Evolutionary conservation across 2,797 vertebrate genomes (phyloP).

Genomic region (Enteromius fasciolatus): DNA sequence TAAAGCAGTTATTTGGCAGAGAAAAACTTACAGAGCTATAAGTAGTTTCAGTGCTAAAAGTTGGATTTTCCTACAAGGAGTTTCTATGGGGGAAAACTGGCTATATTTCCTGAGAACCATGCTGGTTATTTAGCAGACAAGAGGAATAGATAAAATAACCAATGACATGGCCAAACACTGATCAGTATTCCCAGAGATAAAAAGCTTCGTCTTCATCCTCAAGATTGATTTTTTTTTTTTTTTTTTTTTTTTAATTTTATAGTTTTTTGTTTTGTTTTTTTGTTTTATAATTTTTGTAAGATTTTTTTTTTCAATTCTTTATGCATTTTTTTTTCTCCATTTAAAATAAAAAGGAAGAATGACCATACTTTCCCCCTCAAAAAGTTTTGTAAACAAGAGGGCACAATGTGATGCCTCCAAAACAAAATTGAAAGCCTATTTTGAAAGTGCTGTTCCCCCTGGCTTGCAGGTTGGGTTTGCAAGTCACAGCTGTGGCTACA

Average conservation of each 20-base stretch:
- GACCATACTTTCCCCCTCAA: slow-evolving; percentile 91
- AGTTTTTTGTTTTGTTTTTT: slow-evolving; percentile 41
- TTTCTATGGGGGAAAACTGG: slow-evolving; percentile 86
- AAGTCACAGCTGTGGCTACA: slow-evolving; percentile 99
- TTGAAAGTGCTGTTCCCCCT: slow-evolving; percentile 97
- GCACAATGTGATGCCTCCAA: slow-evolving; percentile 87
- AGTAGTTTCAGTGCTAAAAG: slow-evolving; percentile 97
- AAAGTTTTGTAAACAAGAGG: slow-evolving; percentile 99
- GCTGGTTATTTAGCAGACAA: slow-evolving; percentile 97
- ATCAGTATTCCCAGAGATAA: slow-evolving; percentile 99
- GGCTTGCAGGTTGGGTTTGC: slow-evolving; percentile 86
- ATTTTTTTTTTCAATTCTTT: slow-evolving; percentile 29
- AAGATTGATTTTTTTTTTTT: slow-evolving; percentile 64
- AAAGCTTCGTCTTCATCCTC: slow-evolving; percentile 92
- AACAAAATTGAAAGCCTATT: slow-evolving; percentile 96
- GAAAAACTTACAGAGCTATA: slow-evolving; percentile 93
- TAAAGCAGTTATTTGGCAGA: slow-evolving; percentile 98
- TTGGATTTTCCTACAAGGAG: slow-evolving; percentile 94
- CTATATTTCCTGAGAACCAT: slow-evolving; percentile 99
- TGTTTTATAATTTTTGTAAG: slow-evolving; percentile 65
- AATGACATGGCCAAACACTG: slow-evolving; percentile 92
- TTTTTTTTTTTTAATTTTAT: slow-evolving; percentile 41
- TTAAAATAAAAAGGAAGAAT: slow-evolving; percentile 97
- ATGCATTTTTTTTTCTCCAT: slow-evolving; percentile 63
- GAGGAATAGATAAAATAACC: slow-evolving; percentile 90